A percentile compares a stretch with the other conserved stretches of the same genome.
Evolutionary conservation across 2,888 invertebrate genomes (phyloP).

Genomic region (Tuta absoluta): DNA sequence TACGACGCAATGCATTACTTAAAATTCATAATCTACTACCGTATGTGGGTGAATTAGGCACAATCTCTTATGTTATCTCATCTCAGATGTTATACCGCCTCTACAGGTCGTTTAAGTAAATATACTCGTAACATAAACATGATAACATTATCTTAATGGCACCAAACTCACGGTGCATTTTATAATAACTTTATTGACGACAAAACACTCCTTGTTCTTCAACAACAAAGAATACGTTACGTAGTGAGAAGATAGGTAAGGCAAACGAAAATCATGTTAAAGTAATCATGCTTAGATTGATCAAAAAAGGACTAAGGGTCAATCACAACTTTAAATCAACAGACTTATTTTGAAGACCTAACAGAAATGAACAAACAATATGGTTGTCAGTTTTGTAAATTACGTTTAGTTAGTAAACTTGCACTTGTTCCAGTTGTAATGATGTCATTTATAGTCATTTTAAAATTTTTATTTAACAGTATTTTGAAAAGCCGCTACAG

Average conservation of each 20-base stretch:
- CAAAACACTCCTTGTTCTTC: constrained; percentile 19
- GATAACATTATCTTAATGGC: constrained; percentile 71
- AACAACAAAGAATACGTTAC: background rate
- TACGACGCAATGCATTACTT: constrained; percentile 55
- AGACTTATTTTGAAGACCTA: too few species aligned
- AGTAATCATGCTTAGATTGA: too few species aligned
- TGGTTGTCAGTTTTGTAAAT: too few species aligned
- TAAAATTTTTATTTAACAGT: background rate
- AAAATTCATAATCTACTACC: constrained; percentile 64
- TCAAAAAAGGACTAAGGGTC: too few species aligned
- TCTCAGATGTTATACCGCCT: constrained; percentile 44
- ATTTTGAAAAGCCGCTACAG: background rate
- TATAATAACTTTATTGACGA: constrained; percentile 62
- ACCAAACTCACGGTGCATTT: constrained; percentile 55
- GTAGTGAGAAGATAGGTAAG: too few species aligned
- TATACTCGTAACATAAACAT: constrained; percentile 56
- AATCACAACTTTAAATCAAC: too few species aligned
- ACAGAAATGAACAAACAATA: too few species aligned
- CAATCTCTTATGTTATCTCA: constrained; percentile 63
- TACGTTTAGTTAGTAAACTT: too few species aligned
- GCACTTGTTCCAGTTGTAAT: background rate
- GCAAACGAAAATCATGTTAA: too few species aligned
- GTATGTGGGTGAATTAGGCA: constrained; percentile 62
- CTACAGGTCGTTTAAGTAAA: constrained; percentile 54
- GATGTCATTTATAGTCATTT: background rate